Evolutionary conservation across 2,797 vertebrate genomes (phyloP).

Genomic region (Podarcis siculus): DNA sequence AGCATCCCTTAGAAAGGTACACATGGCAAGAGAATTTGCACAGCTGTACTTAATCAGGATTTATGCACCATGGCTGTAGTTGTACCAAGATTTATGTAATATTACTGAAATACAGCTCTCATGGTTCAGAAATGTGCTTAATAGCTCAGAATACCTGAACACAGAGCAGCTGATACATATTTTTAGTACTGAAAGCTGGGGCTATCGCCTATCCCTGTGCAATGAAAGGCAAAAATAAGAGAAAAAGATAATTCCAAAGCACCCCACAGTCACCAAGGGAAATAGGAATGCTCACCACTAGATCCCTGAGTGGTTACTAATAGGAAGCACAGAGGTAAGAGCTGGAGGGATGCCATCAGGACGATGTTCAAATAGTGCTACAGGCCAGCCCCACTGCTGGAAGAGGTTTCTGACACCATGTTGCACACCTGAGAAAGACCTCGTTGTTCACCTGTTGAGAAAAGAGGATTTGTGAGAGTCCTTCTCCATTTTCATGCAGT

Average conservation of each 20-base stretch:
- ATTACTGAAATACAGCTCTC: background rate
- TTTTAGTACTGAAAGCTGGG: background rate
- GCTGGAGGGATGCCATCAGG: background rate
- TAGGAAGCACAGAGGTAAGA: background rate
- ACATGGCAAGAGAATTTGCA: background rate
- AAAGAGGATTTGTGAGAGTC: background rate
- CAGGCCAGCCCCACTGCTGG: background rate
- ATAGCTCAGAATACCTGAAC: background rate
- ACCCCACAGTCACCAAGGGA: background rate
- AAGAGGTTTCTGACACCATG: background rate
- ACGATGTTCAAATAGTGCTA: background rate
- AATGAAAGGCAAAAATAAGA: background rate
- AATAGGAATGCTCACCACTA: background rate
- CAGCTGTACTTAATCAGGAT: background rate
- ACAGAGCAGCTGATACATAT: background rate
- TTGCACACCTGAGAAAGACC: background rate
- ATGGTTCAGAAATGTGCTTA: background rate
- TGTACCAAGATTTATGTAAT: no score
- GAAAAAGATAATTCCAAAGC: no score
- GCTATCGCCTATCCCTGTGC: background rate
- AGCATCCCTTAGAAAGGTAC: no score
- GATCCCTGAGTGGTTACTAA: background rate
- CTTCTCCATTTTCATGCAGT: background rate
- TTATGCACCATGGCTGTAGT: background rate
- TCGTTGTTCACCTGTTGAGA: background rate